Base-by-base conservation (phyloP, 2,888 invertebrate genomes). In the Trichacis sp. region DNA sequence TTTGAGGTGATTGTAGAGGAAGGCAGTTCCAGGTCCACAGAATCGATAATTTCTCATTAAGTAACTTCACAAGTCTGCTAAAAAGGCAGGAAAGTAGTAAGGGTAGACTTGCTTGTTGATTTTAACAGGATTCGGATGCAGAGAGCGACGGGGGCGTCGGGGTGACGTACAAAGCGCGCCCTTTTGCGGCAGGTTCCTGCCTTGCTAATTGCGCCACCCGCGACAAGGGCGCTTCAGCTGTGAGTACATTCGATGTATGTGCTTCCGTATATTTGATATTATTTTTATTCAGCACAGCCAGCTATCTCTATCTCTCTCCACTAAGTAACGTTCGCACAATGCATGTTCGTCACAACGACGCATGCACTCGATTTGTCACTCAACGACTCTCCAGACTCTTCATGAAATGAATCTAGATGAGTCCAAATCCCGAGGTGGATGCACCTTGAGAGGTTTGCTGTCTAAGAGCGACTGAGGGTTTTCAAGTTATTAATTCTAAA, bases 81-180 rank as follows among this genome's bases (percentile, higher is more conserved):
- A n/a, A 52, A 49, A 57, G 45, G 54, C 62, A 64, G 56, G 65
- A 63, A 57, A 38, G 57, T 78, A 82, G 79, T 82, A 82, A 82
- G 80, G 76, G 81, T 81, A 79, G 82, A 78, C 73, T 77, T 81
- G 77, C 80, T 83, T 81, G 77, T 81, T 77, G 69, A 74, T 77
- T 74, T 78, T 75, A 73, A 73, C 82, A 84, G 83, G 83, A 84
- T 76, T 84, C 83, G 65, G 84, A 84, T 70, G 82, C 78, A 60
- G 84, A 84, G 75, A 83, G 83, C 76, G 88, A 88, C 77, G 82
- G 86, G 78, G 88, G 87, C 77, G 88, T 88, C 85, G 91, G 91
- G 84, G 90, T 90, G 73, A 90, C 90, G 77, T 91, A 91, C 86
- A 90, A 89, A 79, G 75, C 81, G 71, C 83, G 84, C 75, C 81